Base-by-base conservation (phyloP, 37 sponge, comb jelly and placozoan genomes). In the Halisarca cf. caerulea region DNA sequence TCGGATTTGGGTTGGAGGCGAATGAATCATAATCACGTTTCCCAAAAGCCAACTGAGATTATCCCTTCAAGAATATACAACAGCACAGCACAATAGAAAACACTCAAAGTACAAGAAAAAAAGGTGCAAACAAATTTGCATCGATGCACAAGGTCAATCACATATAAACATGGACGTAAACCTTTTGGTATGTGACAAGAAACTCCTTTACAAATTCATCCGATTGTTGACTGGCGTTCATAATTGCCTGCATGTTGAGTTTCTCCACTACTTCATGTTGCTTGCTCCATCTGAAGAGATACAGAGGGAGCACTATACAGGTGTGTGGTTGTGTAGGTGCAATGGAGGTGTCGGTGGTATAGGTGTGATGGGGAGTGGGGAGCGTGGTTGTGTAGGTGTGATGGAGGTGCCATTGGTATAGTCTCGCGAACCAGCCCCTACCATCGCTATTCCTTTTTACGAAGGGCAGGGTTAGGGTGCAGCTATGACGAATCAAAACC, bases 201-300 rank as follows among this genome's bases (percentile, higher is more conserved):
- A 69, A 86, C 33, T 92, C 91, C 70, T 92, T 95, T 43, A 95
- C 87, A 80, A 87, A 95, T 64, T 92, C 93, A 69, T 95, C 93
- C 2, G 36, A 77, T 33, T 90, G 75, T 8, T 88, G 89, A 6
- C 43, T 60, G 0, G 90, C 81, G 47, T 95, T 95, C 79, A 54
- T 51, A 6, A 92, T 59, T 32, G 96, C 96, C 82, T 91, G 92
- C 75, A 95, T 80, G 47, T 77, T 82, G 7, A 95, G 89, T 45
- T 92, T 87, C 43, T 95, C 92, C 2, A 95, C 57, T 30, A 84
- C 27, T 69, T 95, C 96, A 78, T 93, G 90, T 57, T 95, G 96
- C 42, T 64, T 45, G 33, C 54, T 44, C 96, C 96, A 95, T 59
- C 92, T 89, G 61, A 59, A n/a, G 23, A 71, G 9, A 15, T 61